Evolutionary conservation across 1,140 invertebrate genomes (phyloP).

Genomic region (Cheumatopsyche charites): DNA sequence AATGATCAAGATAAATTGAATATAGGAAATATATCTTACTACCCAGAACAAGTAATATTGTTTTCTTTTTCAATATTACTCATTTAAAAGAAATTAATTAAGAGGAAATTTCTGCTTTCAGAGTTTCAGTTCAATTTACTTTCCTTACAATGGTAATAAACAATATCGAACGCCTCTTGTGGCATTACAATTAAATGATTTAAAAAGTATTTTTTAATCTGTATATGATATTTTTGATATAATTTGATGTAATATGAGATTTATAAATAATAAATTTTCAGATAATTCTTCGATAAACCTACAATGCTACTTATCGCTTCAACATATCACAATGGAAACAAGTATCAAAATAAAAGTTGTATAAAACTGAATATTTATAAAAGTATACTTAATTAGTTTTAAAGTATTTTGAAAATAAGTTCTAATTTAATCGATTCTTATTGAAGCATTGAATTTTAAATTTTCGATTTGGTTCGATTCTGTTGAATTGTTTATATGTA

Average conservation of each 20-base stretch:
- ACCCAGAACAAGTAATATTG: slow-evolving; percentile 55
- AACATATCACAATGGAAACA: slow-evolving; percentile 24
- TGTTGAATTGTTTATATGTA: too few relatives aligned
- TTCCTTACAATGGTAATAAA: slow-evolving; percentile 29
- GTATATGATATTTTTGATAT: neutral
- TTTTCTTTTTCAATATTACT: too few relatives aligned
- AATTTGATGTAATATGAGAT: neutral
- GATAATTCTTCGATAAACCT: slow-evolving; percentile 23
- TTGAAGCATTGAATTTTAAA: too few relatives aligned
- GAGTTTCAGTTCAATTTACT: slow-evolving; percentile 38
- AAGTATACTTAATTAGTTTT: too few relatives aligned
- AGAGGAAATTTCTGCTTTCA: too few relatives aligned
- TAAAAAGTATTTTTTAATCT: slow-evolving; percentile 7
- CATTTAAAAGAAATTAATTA: too few relatives aligned
- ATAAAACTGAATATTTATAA: too few relatives aligned
- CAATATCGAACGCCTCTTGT: slow-evolving; percentile 31
- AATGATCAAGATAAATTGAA: slow-evolving; percentile 64
- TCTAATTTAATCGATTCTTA: too few relatives aligned
- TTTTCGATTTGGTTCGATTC: too few relatives aligned
- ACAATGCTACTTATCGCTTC: slow-evolving; percentile 31
- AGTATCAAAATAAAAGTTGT: neutral
- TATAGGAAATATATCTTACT: slow-evolving; percentile 60
- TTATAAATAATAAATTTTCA: slow-evolving; percentile 26
- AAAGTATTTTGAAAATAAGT: too few relatives aligned
- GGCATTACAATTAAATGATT: slow-evolving; percentile 31